Evolutionary conservation across 2,797 vertebrate genomes (phyloP).

Genomic region (Xiphorhynchus erythropygius): DNA sequence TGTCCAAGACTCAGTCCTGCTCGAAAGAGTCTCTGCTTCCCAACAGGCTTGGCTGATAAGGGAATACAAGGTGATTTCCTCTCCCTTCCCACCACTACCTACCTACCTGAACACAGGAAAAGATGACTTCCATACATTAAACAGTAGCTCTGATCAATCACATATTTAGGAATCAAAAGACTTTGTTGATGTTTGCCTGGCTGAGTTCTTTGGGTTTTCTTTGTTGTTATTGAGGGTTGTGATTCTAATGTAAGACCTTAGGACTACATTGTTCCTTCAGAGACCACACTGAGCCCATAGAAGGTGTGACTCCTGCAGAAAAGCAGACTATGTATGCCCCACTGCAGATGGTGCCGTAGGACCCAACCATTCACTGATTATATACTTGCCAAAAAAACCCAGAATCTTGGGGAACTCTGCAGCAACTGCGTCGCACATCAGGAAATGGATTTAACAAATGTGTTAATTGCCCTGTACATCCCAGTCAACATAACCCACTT

Average conservation of each 20-base stretch:
- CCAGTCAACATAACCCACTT: not conserved
- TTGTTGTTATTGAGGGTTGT: not conserved
- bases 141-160: not conserved
- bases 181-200: not conserved
- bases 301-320: not conserved
- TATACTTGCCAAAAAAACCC: rapidly evolving
- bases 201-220: not conserved
- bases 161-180: not conserved
- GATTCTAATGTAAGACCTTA: not conserved
- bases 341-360: not conserved
- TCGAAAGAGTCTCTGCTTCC: not conserved
- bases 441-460: not conserved
- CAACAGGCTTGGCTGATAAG: rapidly evolving
- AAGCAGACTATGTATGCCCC: not conserved
- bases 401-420: not conserved
- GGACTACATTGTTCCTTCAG: not conserved
- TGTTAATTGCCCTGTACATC: not conserved
- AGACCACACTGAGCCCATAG: rapidly evolving
- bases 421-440: not conserved
- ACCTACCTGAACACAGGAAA: not conserved
- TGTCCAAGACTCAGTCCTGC: not conserved
- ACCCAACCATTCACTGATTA: not conserved
- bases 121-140: not conserved
- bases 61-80: not conserved
- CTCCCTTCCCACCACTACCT: not conserved